A percentile compares a stretch with the other conserved stretches of the same genome.
Conservation (phyloP, 92 coral and sea anemone species). For the Palythoa heliodiscus region DNA sequence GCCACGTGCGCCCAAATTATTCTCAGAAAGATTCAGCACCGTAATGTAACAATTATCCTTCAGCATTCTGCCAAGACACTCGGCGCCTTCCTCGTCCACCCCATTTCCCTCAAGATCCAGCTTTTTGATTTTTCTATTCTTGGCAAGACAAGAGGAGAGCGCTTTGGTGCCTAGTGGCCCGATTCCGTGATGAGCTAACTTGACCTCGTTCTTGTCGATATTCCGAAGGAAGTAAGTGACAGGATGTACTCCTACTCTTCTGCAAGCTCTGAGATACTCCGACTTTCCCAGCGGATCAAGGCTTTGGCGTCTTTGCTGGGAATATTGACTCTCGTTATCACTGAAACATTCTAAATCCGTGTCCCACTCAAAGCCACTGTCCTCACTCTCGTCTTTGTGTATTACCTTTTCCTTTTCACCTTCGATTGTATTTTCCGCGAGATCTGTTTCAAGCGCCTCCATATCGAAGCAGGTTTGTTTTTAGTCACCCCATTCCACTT, state of each 20-base stretch:
- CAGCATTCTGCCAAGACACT: constrained; percentile 64
- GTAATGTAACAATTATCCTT: constrained; percentile 69
- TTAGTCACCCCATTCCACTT: neutral
- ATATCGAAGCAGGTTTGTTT: neutral
- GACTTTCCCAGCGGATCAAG: constrained; percentile 63
- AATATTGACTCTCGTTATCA: constrained; percentile 36
- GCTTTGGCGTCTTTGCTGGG: constrained; percentile 46
- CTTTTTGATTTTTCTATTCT: constrained; percentile 70
- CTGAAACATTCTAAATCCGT: constrained; percentile 63
- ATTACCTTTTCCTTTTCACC: neutral
- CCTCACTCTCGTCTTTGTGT: constrained; percentile 28
- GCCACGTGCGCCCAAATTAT: constrained; percentile 64
- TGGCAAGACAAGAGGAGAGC: constrained; percentile 59
- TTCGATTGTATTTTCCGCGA: neutral
- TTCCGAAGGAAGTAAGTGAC: constrained; percentile 56
- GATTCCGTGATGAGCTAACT: constrained; percentile 68
- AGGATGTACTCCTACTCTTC: constrained; percentile 56
- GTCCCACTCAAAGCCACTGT: constrained; percentile 67
- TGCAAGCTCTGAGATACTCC: constrained; percentile 61
- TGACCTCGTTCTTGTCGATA: constrained; percentile 59
- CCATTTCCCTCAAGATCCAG: constrained; percentile 68
- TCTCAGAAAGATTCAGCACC: constrained; percentile 66
- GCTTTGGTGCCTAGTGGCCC: constrained; percentile 75
- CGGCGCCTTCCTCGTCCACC: constrained; percentile 72
- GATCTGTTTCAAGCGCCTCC: neutral